Conservation (phyloP, 2,888 invertebrate genomes). For the Lucinisca nassula region DNA sequence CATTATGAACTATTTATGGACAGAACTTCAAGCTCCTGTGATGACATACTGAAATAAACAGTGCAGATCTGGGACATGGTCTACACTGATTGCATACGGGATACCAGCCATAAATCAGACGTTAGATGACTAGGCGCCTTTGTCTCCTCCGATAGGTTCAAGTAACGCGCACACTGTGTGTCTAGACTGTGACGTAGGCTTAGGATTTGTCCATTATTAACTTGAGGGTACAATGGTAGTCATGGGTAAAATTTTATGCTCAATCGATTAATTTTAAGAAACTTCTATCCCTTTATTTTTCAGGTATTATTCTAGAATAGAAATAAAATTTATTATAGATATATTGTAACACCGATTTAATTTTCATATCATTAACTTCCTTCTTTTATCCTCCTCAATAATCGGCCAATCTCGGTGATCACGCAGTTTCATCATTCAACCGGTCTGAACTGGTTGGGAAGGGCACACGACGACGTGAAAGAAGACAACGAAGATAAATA, state of each 20-base stretch:
- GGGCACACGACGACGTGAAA: background rate
- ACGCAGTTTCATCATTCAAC: slow-evolving; percentile 4
- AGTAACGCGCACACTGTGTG: no score
- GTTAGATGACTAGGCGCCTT: no score
- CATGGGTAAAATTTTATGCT: background rate
- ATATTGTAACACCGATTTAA: background rate
- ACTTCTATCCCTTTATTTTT: background rate
- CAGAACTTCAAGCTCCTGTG: no score
- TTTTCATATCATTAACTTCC: background rate
- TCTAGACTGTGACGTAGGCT: no score
- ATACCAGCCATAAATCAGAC: no score
- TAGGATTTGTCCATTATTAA: no score
- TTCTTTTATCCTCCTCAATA: background rate
- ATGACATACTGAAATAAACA: no score
- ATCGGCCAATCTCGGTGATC: background rate
- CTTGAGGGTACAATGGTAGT: no score
- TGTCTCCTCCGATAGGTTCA: no score
- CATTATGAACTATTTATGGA: no score
- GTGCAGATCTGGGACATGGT: no score
- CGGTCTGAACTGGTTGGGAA: slow-evolving; percentile 5
- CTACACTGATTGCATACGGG: no score
- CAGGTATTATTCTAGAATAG: background rate
- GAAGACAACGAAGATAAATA: background rate
- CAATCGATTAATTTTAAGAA: background rate
- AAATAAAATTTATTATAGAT: background rate